Percentiles rank a stretch among this genome's conserved stretches.
phyloP scores from a whole-genome alignment of 2,797 vertebrate genomes.

The Etheostoma nigrum region DNA sequence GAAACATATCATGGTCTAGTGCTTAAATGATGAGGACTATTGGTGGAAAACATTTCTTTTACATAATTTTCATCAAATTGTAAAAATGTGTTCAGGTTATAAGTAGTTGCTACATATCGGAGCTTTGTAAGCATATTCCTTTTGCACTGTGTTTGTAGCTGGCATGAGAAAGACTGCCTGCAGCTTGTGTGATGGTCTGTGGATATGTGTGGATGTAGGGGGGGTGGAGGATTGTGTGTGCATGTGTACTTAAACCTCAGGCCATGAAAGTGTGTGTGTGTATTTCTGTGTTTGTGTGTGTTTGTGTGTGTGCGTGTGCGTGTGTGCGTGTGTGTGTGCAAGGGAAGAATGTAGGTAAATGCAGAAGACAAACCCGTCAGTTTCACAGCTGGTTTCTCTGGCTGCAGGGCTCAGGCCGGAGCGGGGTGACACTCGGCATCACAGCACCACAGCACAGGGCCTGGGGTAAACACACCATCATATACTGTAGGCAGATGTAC shows the following conservation, averaged over 20 bases:
- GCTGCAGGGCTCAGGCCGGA: slow-evolving; percentile 84
- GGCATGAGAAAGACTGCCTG: slow-evolving; percentile 78
- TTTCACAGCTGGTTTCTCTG: slow-evolving; percentile 86
- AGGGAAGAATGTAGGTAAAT: slow-evolving; percentile 79
- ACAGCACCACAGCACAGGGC: slow-evolving; percentile 74
- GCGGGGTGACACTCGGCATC: slow-evolving; percentile 83
- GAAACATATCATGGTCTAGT: neutral
- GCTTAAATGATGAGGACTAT: neutral
- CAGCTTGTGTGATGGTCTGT: slow-evolving; percentile 79
- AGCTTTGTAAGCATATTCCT: slow-evolving; percentile 72
- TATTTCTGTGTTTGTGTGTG: slow-evolving; percentile 23
- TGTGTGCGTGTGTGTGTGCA: slow-evolving; percentile 29
- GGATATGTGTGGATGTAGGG: slow-evolving; percentile 71
- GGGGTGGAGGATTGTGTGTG: slow-evolving; percentile 46
- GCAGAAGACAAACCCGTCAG: slow-evolving; percentile 85
- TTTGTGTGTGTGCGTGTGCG: slow-evolving; percentile 26
- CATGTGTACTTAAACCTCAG: slow-evolving; percentile 81
- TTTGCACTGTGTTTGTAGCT: slow-evolving; percentile 74
- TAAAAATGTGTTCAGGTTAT: slow-evolving; percentile 61
- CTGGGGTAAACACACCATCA: slow-evolving; percentile 76
- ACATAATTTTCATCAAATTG: slow-evolving; percentile 46
- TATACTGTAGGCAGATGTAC: slow-evolving; percentile 65
- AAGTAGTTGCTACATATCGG: slow-evolving; percentile 47
- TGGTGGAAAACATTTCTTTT: neutral
- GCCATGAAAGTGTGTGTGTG: slow-evolving; percentile 68